phyloP scores from a whole-genome alignment of 2,888 invertebrate genomes.

The Hypsopygia costalis region DNA sequence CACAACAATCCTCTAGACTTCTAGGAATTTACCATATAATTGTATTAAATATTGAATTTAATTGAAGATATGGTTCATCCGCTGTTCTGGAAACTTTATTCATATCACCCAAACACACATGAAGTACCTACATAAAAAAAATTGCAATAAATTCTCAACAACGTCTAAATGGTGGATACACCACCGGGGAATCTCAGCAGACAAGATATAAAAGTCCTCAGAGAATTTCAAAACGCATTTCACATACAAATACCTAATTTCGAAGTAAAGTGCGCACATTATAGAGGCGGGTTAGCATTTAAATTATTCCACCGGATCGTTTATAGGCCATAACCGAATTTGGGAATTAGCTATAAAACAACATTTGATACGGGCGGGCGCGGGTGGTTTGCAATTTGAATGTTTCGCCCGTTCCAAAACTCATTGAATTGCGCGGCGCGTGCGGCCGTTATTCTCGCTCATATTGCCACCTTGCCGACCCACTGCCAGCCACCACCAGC shows the following conservation, averaged over 20 bases:
- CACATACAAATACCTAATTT: conserved; percentile 81
- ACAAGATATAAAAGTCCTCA: conserved; percentile 65
- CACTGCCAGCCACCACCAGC: conserved; percentile 19
- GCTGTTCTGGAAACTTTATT: too few species aligned
- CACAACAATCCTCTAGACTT: too few species aligned
- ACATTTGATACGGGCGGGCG: conserved; percentile 80
- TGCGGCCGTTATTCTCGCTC: conserved; percentile 52
- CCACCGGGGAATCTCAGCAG: conserved; percentile 17
- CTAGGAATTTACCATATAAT: too few species aligned
- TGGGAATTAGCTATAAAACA: conserved; percentile 81
- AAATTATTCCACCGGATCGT: conserved; percentile 80
- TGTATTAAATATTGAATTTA: too few species aligned
- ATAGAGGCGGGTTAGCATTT: conserved; percentile 78
- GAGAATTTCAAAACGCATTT: conserved; percentile 76
- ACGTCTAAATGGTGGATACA: not conserved
- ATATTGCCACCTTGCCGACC: conserved; percentile 28
- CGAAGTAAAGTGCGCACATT: conserved; percentile 76
- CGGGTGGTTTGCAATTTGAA: conserved; percentile 78
- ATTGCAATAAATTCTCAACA: too few species aligned
- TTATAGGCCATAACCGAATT: conserved; percentile 81
- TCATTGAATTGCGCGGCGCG: conserved; percentile 75
- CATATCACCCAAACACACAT: too few species aligned
- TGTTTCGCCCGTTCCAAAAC: conserved; percentile 67
- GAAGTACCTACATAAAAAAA: too few species aligned
- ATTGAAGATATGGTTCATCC: too few species aligned